These are phyloP conservation scores for Poecilia latipinna DNA, from an alignment of 2,113 vertebrate species.

Conservation along the genomic window DNA sequence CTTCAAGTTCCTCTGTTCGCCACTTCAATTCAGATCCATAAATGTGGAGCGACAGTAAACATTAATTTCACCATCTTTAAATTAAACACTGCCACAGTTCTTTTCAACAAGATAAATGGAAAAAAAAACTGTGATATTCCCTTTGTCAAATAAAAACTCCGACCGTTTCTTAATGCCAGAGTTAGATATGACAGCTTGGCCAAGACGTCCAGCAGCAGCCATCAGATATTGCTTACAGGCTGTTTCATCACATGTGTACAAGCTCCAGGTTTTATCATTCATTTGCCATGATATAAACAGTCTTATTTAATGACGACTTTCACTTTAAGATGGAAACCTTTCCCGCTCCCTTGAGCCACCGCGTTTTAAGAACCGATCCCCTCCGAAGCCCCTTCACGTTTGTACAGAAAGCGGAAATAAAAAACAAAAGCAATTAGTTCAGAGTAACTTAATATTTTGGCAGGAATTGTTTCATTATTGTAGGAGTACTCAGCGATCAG, in stretches of 20 bases:
- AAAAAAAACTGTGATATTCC: too few species aligned
- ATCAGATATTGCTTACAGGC: too few species aligned
- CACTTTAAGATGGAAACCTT: constrained; percentile 4
- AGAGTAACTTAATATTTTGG: background rate
- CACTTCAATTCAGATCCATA: too few species aligned
- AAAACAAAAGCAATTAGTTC: too few species aligned
- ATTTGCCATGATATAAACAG: background rate
- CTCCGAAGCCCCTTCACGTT: constrained; percentile 2
- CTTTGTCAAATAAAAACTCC: too few species aligned
- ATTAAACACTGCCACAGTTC: too few species aligned
- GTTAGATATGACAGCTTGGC: too few species aligned
- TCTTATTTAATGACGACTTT: background rate
- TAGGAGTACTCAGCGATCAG: background rate
- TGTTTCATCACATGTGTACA: background rate
- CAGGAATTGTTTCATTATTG: background rate
- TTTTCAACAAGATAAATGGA: too few species aligned
- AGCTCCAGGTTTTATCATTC: constrained; percentile 1
- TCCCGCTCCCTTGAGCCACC: constrained; percentile 25
- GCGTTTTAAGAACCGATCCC: constrained; percentile 1
- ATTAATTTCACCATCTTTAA: too few species aligned
- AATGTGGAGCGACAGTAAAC: too few species aligned
- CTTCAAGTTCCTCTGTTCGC: too few species aligned
- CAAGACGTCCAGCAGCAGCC: background rate
- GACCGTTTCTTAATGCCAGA: too few species aligned
- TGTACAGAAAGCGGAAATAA: background rate